These are phyloP conservation scores for Mus caroli DNA, from an alignment of 2,797 vertebrate species.

Conservation along the genomic window DNA sequence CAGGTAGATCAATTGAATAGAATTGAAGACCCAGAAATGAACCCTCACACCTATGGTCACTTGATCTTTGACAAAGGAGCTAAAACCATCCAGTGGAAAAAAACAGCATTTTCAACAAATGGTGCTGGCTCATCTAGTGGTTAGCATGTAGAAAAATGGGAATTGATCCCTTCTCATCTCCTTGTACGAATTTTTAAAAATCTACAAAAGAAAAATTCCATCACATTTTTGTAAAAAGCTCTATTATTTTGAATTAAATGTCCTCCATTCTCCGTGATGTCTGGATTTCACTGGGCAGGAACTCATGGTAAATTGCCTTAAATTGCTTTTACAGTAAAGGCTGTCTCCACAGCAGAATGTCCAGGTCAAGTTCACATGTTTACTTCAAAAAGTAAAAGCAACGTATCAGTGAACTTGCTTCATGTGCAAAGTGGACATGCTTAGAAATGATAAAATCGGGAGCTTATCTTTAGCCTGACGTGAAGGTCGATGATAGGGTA, in stretches of 20 bases:
- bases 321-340: slow-evolving; percentile 24
- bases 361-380: slow-evolving; percentile 20
- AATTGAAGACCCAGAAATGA: no score
- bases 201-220: slow-evolving; percentile 4
- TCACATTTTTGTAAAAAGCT: slow-evolving; percentile 48
- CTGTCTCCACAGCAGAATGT: background rate
- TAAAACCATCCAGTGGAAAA: no score
- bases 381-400: slow-evolving; percentile 10
- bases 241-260: background rate
- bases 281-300: background rate
- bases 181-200: slow-evolving; percentile 5
- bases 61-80: no score
- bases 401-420: background rate
- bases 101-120: no score
- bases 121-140: no score
- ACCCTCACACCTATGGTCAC: no score
- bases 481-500: background rate
- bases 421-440: background rate
- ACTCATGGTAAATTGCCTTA: background rate
- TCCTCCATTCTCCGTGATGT: background rate
- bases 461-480: background rate
- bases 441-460: slow-evolving; percentile 3
- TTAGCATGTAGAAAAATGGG: no score
- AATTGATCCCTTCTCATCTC: no score
- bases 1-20: no score